Percentiles rank a stretch among this genome's conserved stretches.
Conservation (phyloP, 2,113 vertebrate species). For the Piprites chloris region DNA sequence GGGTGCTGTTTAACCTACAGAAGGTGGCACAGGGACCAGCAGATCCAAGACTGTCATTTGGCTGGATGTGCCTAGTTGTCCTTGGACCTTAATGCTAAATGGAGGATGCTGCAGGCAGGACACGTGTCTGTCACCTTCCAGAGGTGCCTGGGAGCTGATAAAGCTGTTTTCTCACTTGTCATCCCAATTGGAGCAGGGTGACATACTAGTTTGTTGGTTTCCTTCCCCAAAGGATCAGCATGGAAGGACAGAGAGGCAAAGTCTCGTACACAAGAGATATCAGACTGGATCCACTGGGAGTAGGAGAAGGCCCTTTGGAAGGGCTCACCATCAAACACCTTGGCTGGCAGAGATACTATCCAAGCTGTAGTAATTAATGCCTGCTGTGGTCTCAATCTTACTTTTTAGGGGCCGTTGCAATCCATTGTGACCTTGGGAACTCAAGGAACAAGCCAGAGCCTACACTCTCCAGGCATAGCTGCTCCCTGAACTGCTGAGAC, state of each 20-base stretch:
- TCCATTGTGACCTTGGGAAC: neutral
- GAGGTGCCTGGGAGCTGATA: neutral
- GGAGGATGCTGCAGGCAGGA: neutral
- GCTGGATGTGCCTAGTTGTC: neutral
- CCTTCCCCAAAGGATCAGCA: neutral
- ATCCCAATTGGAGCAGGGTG: neutral
- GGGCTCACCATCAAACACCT: neutral
- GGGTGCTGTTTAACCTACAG: neutral
- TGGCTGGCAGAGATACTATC: neutral
- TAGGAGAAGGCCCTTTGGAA: neutral
- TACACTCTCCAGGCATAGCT: neutral
- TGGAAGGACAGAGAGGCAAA: neutral
- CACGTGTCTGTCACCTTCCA: neutral
- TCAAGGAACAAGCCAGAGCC: neutral
- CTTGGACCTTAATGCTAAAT: neutral
- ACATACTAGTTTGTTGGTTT: neutral
- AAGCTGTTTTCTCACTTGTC: neutral
- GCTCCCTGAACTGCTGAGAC: neutral
- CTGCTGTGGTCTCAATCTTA: neutral
- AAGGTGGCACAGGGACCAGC: neutral
- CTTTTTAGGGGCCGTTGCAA: neutral
- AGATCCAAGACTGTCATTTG: neutral
- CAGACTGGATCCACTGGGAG: fast-evolving
- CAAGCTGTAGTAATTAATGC: neutral
- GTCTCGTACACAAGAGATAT: neutral